phyloP scores from a whole-genome alignment of 2,888 invertebrate genomes.

The Trypoxylon attenuatum region DNA sequence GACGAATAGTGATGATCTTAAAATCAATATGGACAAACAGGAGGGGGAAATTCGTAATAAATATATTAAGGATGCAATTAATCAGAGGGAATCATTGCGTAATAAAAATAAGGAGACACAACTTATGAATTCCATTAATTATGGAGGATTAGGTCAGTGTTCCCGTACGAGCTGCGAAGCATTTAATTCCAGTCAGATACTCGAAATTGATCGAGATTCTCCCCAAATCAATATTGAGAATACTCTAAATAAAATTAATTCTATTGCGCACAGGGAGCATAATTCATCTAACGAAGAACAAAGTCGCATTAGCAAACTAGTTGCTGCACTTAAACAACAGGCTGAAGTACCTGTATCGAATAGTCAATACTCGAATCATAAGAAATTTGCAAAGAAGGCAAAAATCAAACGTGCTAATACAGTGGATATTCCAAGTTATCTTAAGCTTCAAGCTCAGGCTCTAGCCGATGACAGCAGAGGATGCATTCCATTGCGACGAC shows the following conservation, averaged over 20 bases:
- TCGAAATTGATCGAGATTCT: too few relatives aligned
- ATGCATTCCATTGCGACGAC: conserved; percentile 76
- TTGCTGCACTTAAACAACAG: conserved; percentile 39
- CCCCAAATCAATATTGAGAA: too few relatives aligned
- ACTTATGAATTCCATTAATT: too few relatives aligned
- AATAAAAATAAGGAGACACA: conserved; percentile 52
- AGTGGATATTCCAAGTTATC: conserved; percentile 86
- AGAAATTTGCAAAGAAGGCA: conserved; percentile 80
- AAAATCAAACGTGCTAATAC: conserved; percentile 93
- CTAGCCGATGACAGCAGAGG: conserved; percentile 65
- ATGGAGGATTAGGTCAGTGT: too few relatives aligned
- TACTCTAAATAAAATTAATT: too few relatives aligned
- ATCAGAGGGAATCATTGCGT: conserved; percentile 68
- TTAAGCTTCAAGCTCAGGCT: conserved; percentile 68
- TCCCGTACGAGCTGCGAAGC: too few relatives aligned
- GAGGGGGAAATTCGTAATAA: conserved; percentile 51
- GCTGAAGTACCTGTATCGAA: conserved; percentile 14
- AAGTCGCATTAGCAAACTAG: conserved; percentile 41
- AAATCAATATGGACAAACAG: background rate
- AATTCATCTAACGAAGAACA: too few relatives aligned
- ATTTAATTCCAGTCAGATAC: too few relatives aligned
- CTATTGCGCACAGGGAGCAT: too few relatives aligned
- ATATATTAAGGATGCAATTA: conserved; percentile 70
- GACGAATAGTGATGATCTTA: background rate
- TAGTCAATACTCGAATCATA: conserved; percentile 30